Evolutionary conservation across 2,888 invertebrate species (phyloP).

Genomic region (Drosophila paramelanica): DNA sequence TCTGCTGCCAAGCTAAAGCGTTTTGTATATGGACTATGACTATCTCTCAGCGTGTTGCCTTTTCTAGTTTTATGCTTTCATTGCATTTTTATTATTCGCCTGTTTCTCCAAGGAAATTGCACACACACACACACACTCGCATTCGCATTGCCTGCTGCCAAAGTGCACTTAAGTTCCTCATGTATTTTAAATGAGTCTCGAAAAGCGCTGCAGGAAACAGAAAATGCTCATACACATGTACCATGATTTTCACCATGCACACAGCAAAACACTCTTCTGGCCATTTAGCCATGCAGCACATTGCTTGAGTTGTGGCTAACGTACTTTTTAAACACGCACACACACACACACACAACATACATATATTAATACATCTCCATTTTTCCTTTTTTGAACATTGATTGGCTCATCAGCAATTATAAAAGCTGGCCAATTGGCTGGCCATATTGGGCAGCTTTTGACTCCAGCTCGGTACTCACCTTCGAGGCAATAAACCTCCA

Average conservation of each 20-base stretch:
- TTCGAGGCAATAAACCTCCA: slow-evolving; percentile 90
- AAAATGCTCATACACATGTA: slow-evolving; percentile 48
- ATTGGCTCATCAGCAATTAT: slow-evolving; percentile 79
- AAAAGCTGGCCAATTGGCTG: slow-evolving; percentile 62
- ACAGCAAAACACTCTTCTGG: slow-evolving; percentile 25
- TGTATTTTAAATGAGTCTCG: slow-evolving; percentile 82
- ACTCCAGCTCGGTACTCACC: slow-evolving; percentile 82
- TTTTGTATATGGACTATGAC: slow-evolving; percentile 34
- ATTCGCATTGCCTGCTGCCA: slow-evolving; percentile 70
- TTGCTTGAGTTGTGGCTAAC: slow-evolving; percentile 44
- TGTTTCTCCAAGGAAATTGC: slow-evolving; percentile 72
- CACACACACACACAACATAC: not conserved
- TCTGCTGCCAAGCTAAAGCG: slow-evolving; percentile 25
- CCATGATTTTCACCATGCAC: slow-evolving; percentile 35
- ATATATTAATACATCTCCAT: not conserved
- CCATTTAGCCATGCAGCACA: slow-evolving; percentile 49
- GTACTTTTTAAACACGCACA: slow-evolving; percentile 10
- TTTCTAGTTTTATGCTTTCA: slow-evolving; percentile 77
- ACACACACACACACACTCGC: slow-evolving; percentile 20
- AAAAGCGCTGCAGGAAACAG: slow-evolving; percentile 78
- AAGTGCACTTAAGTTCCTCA: slow-evolving; percentile 83
- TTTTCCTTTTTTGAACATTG: slow-evolving; percentile 49
- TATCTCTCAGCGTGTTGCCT: slow-evolving; percentile 55
- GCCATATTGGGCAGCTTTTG: slow-evolving; percentile 27
- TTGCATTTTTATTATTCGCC: slow-evolving; percentile 78